Base-by-base conservation (phyloP, 1,140 invertebrate species). In the Manduca sexta region DNA sequence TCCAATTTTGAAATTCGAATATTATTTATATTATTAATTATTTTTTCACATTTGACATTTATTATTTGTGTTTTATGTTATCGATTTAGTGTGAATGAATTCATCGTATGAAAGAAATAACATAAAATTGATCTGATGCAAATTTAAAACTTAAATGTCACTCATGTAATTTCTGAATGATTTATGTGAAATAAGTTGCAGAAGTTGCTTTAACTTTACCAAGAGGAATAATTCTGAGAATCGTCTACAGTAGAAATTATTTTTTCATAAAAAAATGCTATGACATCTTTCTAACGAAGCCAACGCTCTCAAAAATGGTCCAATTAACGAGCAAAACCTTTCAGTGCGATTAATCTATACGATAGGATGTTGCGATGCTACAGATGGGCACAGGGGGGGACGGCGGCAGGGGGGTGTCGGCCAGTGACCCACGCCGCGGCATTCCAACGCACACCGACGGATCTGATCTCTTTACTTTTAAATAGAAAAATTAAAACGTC, bases 381-480 rank as follows among this genome's bases (percentile, higher is more conserved):
- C 67, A 72, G 75, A 76, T 77, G 72, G 56, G 69, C 56, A 62
- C 58, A 55, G 45, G 50, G 55, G 60, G 7, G 56, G 61, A 56
- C 58, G 48, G 51, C 37, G 29, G 44, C 31, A 45, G 37, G 52
- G 45, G 54, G 52, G 55, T 56, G 57, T 52, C 64, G 66, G 69
- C 50, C 66, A 68, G 37, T 69, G 67, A 69, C 67, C 69, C 57
- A 56, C 38, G 59, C 69, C 48, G 64, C 63, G 55, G 66, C 76
- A 82, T 82, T 81, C 81, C 77, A 66, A 56, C 56, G 67, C 56
- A 49, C 58, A 54, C 56, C 46, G 51, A 47, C 61, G 68, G 71
- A 74, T 77, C 66, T 74, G 81, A 72, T 80, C 70, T 84, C 70
- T 68, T 79, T 81, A 76, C 71, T 76, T 69, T 60, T 70, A 69